Base-by-base conservation (phyloP, 2,888 invertebrate species). In the Cyaniris semiargus region DNA sequence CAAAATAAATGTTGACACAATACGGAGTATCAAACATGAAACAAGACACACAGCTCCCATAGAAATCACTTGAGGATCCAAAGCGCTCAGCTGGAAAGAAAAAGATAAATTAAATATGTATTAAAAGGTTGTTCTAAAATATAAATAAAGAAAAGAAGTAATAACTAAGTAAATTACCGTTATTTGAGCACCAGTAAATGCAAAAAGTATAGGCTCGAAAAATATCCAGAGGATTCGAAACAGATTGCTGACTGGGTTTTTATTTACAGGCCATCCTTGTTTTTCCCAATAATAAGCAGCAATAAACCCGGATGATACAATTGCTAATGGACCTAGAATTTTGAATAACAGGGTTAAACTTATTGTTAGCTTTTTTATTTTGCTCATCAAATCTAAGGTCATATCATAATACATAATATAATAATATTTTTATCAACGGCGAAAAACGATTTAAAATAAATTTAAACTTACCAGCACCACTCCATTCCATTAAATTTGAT, bases 201-300 rank as follows among this genome's bases (percentile, higher is more conserved):
- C 97, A 90, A 98, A 98, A 44, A 98, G 93, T 80, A 98, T 96
- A 0, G 98, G 98, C 87, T 98, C 97, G 88, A 97, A 97, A 80
- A 98, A 95, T 95, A 97, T 96, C 98, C 98, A 98, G 83, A 97
- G 94, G 74, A 97, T 96, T 84, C 96, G 96, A 83, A 97, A 97
- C 15, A 96, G 94, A 72, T 96, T 96, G 70, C 96, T 95, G 0
- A 97, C 96, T 8, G 96, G 96, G 84, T 97, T 96, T 82, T 96
- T 96, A 81, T 96, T 96, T 5, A 96, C 94, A 56, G 95, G 94
- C 96, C 96, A 96, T 34, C 96, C 96, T 86, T 96, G 96, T 82
- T 95, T 95, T 70, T 96, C 95, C 97, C 97, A 97, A 83, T 93
- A 95, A 83, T 93, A 95, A 70, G 96, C 95, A 60, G 96, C 96